These are phyloP conservation scores for Philaethria dido DNA, from an alignment of 2,888 invertebrate genomes.

Conservation along the genomic window DNA sequence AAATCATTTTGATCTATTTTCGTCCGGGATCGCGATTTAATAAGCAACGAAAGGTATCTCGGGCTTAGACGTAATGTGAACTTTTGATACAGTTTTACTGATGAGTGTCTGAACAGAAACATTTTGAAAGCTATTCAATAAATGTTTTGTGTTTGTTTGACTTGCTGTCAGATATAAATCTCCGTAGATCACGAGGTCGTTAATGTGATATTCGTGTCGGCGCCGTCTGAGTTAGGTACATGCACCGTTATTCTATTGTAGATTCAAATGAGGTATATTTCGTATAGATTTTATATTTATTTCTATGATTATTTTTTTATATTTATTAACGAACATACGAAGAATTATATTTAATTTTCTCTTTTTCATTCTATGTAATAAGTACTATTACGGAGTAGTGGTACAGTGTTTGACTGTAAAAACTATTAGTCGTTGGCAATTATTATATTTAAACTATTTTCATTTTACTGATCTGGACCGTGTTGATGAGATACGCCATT, in stretches of 20 bases:
- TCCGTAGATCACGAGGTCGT: constrained; percentile 79
- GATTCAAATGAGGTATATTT: constrained; percentile 62
- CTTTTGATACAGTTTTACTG: constrained; percentile 12
- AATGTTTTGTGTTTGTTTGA: constrained; percentile 49
- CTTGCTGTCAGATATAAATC: constrained; percentile 77
- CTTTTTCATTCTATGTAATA: no score
- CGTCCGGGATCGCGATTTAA: neutral
- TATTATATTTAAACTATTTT: no score
- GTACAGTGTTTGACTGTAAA: no score
- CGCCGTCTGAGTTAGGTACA: constrained; percentile 65
- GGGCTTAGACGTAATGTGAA: neutral
- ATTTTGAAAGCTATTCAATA: constrained; percentile 37
- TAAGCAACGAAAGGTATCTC: neutral
- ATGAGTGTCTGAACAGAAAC: constrained; percentile 36
- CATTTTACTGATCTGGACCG: no score
- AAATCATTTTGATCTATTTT: neutral
- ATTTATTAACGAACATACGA: no score
- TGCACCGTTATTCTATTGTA: constrained; percentile 78
- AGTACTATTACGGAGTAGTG: no score
- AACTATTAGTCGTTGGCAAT: no score
- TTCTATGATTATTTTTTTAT: constrained; percentile 59
- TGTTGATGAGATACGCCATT: no score
- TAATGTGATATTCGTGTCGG: constrained; percentile 82
- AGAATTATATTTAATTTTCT: no score
- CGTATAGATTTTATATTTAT: constrained; percentile 76